A percentile compares a stretch with the other conserved stretches of the same genome.
Evolutionary conservation across 2,113 vertebrate genomes (phyloP).

Genomic region (Pipa parva): DNA sequence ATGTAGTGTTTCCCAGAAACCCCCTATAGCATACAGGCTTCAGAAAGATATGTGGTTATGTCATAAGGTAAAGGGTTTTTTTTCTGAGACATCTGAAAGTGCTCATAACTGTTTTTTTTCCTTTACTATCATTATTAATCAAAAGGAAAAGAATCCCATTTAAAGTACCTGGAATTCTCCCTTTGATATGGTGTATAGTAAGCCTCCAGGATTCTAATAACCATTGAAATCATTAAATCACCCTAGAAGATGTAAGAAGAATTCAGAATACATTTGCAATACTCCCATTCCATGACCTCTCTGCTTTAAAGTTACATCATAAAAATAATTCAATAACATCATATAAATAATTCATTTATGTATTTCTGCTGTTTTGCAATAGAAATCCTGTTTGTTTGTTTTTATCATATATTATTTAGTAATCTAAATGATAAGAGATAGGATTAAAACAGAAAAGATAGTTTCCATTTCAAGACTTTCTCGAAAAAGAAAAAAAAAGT

Average conservation of each 20-base stretch:
- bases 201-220: neutral
- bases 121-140: slow-evolving; percentile 19
- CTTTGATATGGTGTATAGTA: slow-evolving; percentile 1
- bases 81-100: slow-evolving; percentile 9
- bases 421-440: too few relatives aligned
- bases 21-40: neutral
- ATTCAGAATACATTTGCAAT: slow-evolving; percentile 14
- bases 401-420: too few relatives aligned
- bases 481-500: too few relatives aligned
- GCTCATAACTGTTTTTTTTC: slow-evolving; percentile 3
- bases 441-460: too few relatives aligned
- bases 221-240: slow-evolving; percentile 15
- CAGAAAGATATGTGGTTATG: neutral
- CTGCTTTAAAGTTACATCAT: too few relatives aligned
- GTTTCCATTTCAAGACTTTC: too few relatives aligned
- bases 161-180: slow-evolving; percentile 10
- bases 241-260: slow-evolving; percentile 2
- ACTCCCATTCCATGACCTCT: neutral
- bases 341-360: too few relatives aligned
- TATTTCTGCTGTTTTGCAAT: too few relatives aligned
- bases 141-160: slow-evolving; percentile 15
- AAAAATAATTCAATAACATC: too few relatives aligned
- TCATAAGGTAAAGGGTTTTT: neutral
- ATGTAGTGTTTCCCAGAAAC: neutral
- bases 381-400: too few relatives aligned